phyloP scores from a whole-genome alignment of 2,888 invertebrate species.

The Sphaerophoria taeniata region DNA sequence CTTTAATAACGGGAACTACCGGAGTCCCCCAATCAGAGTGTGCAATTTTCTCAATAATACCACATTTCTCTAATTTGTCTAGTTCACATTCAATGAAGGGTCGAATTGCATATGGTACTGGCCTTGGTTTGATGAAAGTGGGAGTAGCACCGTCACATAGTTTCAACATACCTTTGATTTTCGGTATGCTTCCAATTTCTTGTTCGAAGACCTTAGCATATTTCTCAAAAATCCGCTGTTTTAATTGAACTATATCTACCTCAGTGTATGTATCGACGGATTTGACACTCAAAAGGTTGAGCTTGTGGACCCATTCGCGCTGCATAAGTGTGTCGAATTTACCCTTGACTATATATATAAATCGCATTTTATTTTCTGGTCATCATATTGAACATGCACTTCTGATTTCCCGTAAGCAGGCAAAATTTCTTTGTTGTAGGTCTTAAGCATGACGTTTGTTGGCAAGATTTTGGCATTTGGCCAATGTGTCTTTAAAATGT shows the following conservation, averaged over 20 bases:
- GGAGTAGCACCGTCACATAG: slow-evolving; percentile 17
- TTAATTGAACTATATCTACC: not conserved
- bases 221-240: not conserved
- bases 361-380: not conserved
- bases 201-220: slow-evolving; percentile 2
- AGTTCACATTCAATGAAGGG: slow-evolving; percentile 16
- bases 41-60: slow-evolving; percentile 15
- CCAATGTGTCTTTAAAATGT: not conserved
- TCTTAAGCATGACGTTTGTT: slow-evolving; percentile 3
- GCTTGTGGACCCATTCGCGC: slow-evolving; percentile 9
- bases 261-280: not conserved
- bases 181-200: slow-evolving; percentile 14
- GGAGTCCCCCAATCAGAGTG: slow-evolving; percentile 33
- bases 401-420: slow-evolving; percentile 10
- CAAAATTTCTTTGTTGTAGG: slow-evolving; percentile 11
- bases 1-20: slow-evolving; percentile 32
- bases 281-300: not conserved
- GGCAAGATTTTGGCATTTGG: slow-evolving; percentile 26
- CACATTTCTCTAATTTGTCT: slow-evolving; percentile 26
- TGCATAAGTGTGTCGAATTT: slow-evolving; percentile 7
- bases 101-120: slow-evolving; percentile 33
- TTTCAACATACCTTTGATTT: slow-evolving; percentile 21
- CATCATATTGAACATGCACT: slow-evolving; percentile 6
- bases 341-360: slow-evolving; percentile 22
- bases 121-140: slow-evolving; percentile 19